phyloP scores from a whole-genome alignment of 2,113 vertebrate species.

The Micronisus gabar region DNA sequence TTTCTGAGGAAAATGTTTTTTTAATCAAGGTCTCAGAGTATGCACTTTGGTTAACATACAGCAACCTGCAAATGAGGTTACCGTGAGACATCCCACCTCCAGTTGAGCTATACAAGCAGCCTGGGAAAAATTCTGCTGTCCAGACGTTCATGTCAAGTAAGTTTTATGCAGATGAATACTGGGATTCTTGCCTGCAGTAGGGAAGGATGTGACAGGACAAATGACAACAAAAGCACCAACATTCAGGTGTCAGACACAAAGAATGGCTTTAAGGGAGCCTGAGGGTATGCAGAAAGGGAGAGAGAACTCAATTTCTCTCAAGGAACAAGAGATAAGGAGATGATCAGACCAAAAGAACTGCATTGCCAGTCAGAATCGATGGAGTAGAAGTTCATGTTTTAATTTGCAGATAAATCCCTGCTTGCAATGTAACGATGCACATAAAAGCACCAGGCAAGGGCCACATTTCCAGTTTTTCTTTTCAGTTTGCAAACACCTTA shows the following conservation, averaged over 20 bases:
- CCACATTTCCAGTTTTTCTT: background rate
- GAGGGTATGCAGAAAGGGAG: background rate
- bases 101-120: background rate
- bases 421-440: background rate
- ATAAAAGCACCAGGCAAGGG: background rate
- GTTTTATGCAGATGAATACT: background rate
- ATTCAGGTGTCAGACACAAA: conserved; percentile 16
- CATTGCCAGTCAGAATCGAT: background rate
- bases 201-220: conserved; percentile 11
- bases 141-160: background rate
- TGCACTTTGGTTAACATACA: background rate
- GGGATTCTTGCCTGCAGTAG: background rate
- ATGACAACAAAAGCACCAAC: background rate
- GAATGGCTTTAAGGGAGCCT: conserved; percentile 22
- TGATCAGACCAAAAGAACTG: background rate
- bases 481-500: background rate
- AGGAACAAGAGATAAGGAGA: background rate
- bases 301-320: background rate
- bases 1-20: conserved; percentile 30
- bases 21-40: background rate
- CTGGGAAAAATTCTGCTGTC: conserved; percentile 1
- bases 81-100: background rate
- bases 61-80: background rate
- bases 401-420: background rate
- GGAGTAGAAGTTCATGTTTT: background rate